A percentile compares a stretch with the other conserved stretches of the same genome.
These are phyloP conservation scores for Aphodius granarius DNA, from an alignment of 2,888 invertebrate species.

Conservation along the genomic window DNA sequence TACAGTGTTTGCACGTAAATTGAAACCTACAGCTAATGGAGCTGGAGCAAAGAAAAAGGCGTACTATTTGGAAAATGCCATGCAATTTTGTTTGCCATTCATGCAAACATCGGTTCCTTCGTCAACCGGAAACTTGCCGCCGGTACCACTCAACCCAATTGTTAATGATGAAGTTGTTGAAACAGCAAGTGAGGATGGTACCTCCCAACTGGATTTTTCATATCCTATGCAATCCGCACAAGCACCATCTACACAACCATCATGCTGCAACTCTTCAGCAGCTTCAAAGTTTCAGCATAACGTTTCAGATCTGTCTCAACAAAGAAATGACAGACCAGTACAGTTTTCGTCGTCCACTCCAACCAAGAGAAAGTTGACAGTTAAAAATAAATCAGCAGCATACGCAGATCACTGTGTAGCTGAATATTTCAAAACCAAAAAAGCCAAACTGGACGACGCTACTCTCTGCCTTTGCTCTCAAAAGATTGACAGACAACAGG, in stretches of 20 bases:
- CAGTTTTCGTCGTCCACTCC: background rate
- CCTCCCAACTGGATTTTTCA: background rate
- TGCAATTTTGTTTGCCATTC: conserved; percentile 8
- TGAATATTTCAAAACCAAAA: background rate
- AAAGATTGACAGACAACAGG: background rate
- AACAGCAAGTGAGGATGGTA: background rate
- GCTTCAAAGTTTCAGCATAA: background rate
- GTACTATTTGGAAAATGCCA: conserved; percentile 6
- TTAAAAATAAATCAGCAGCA: background rate
- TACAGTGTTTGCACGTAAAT: conserved; percentile 22
- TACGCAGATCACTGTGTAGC: background rate
- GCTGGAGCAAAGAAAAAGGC: conserved; percentile 3
- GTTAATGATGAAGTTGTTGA: background rate
- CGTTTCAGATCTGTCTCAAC: background rate
- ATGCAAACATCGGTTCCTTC: background rate
- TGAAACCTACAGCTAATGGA: background rate
- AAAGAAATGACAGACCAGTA: background rate
- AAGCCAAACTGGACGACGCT: background rate
- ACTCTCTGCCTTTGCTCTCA: background rate
- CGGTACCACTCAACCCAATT: conserved; percentile 1
- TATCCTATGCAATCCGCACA: background rate
- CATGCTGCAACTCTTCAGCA: background rate
- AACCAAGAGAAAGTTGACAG: background rate
- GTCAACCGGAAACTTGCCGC: conserved; percentile 6
- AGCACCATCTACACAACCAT: too few relatives aligned